Base-by-base conservation (phyloP, 2,113 vertebrate genomes). In the Spea bombifrons region DNA sequence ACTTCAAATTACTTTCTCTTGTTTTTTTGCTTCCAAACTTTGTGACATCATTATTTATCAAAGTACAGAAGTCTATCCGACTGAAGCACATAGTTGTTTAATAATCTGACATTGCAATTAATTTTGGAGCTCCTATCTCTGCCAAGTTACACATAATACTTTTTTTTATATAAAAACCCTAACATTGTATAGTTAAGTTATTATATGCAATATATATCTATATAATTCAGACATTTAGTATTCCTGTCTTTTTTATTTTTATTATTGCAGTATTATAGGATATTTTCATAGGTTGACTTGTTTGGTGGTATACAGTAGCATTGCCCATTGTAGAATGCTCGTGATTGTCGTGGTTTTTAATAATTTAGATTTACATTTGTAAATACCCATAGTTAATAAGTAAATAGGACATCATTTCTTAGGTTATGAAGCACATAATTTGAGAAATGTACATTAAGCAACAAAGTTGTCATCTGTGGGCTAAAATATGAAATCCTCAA, bases 1-100 rank as follows among this genome's bases (percentile, higher is more conserved):
- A 0, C 16, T 44, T 72, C 65, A 0, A 0, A 0, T 63, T 12
- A 0, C 46, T n/a, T n/a, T 5, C 50, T 30, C 7, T 17, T 63
- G 3, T 0, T 44, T 72, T 49, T 16, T 75, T 49, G 30, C 57
- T 16, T 0, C 1, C 50, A 70, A 85, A 66, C 55, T 7, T 8
- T 0, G 59, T 70, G 47, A 75, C 65, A 47, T 67, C 5, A 13
- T 59, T 3, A 9, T 79, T 70, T 70, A 76, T 12, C 9, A 4
- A 66, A 45, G 75, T 82, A 55, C 7, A 63, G 57, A 55, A 1
- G 55, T 9, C 55, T 59, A 47, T 10, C 9, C 9, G 5, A 63
- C 61, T 5, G 44, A 45, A 53, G 13, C 12, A n/a, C 30, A 30
- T 30, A 5, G 46, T 53, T 72, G 47, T 53, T 52, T 52, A 30